phyloP scores from a whole-genome alignment of 92 coral and sea anemone genomes.

The Phymanthus crucifer region DNA sequence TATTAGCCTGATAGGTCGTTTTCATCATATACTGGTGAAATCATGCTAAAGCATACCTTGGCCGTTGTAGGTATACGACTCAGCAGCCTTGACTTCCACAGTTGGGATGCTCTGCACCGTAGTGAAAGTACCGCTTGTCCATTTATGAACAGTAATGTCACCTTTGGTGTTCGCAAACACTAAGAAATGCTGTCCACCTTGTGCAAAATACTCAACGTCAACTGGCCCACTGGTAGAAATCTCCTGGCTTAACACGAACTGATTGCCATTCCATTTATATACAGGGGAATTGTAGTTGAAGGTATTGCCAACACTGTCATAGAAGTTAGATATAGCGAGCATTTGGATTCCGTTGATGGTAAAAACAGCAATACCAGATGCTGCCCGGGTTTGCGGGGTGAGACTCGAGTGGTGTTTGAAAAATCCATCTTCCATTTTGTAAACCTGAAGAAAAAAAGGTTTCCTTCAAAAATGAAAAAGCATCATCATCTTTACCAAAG shows the following conservation, averaged over 20 bases:
- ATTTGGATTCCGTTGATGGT: conserved; percentile 54
- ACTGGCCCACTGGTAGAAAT: conserved; percentile 79
- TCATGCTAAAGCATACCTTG: conserved; percentile 63
- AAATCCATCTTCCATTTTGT: conserved; percentile 55
- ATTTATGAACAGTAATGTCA: conserved; percentile 52
- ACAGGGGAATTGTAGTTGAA: conserved; percentile 72
- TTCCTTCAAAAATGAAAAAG: too few species aligned
- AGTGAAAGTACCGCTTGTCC: conserved; percentile 52
- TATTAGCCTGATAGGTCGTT: too few species aligned
- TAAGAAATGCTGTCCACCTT: conserved; percentile 66
- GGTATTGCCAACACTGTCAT: conserved; percentile 60
- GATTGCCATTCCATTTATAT: conserved; percentile 66
- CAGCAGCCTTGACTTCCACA: conserved; percentile 53
- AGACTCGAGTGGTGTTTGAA: conserved; percentile 50
- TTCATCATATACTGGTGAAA: too few species aligned
- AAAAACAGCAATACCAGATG: conserved; percentile 82
- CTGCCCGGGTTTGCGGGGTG: conserved; percentile 77
- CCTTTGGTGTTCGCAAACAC: conserved; percentile 81
- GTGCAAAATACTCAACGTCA: conserved; percentile 82
- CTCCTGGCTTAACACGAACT: conserved; percentile 60
- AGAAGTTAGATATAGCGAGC: conserved; percentile 75
- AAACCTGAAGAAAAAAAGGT: conserved; percentile 53
- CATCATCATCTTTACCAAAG: too few species aligned
- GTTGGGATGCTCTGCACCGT: conserved; percentile 56
- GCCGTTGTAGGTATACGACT: conserved; percentile 42